Conservation (phyloP, 2,797 vertebrate species). For the Amblyraja radiata region DNA sequence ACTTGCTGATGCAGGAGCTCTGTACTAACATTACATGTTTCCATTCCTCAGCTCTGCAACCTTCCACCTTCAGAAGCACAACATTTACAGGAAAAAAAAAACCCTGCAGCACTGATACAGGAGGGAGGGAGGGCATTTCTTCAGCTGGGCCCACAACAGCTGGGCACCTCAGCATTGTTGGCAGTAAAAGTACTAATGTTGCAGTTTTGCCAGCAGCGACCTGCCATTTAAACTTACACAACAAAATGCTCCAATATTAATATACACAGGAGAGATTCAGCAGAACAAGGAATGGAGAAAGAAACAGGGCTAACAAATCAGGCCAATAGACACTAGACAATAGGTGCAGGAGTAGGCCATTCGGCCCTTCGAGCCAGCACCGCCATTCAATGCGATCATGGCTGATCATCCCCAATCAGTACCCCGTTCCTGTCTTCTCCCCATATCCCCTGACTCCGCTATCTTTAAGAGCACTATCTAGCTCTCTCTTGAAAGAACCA, state of each 20-base stretch:
- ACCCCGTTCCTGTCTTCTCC: no score
- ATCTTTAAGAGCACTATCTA: no score
- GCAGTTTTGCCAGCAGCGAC: background rate
- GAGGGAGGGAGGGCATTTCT: background rate
- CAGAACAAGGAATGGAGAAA: no score
- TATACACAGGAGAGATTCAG: no score
- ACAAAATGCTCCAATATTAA: background rate
- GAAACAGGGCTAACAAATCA: no score
- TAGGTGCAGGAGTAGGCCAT: no score
- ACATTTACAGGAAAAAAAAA: background rate
- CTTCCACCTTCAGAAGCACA: background rate
- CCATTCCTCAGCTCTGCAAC: background rate
- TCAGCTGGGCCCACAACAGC: background rate
- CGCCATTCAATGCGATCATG: no score
- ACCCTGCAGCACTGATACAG: background rate
- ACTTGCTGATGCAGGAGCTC: background rate
- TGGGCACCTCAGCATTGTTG: background rate
- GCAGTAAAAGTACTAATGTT: background rate
- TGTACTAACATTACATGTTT: background rate
- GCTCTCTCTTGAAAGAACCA: no score
- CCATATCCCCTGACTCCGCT: no score
- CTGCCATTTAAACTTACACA: background rate
- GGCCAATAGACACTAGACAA: no score
- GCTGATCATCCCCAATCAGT: no score
- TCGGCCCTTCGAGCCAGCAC: no score